These are phyloP conservation scores for Andrena hattorfiana DNA, from an alignment of 2,888 invertebrate genomes.

Conservation along the genomic window DNA sequence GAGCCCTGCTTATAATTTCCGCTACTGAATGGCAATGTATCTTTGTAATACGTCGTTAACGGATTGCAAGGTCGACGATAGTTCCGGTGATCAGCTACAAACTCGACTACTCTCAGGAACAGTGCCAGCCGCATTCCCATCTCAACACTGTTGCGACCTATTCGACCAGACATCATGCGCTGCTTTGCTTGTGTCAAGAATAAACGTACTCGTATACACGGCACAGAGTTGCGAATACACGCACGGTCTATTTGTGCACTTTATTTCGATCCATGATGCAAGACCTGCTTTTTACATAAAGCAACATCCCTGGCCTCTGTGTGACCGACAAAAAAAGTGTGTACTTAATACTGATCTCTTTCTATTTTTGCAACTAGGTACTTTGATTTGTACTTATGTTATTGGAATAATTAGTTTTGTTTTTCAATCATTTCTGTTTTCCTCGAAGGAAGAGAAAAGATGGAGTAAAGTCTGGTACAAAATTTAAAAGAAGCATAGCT, in stretches of 20 bases:
- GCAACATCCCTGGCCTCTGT: background rate
- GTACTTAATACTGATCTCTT: no score
- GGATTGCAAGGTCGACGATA: slow-evolving; percentile 17
- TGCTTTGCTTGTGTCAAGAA: background rate
- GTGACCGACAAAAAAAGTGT: no score
- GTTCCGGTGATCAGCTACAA: background rate
- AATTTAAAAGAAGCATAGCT: no score
- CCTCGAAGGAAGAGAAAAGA: no score
- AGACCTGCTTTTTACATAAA: slow-evolving; percentile 31
- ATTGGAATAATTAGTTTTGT: no score
- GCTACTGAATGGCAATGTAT: no score
- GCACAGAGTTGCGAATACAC: slow-evolving; percentile 25
- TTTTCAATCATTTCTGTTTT: no score
- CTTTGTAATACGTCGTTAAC: background rate
- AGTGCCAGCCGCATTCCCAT: slow-evolving; percentile 42
- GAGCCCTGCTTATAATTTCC: no score
- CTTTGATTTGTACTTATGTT: no score
- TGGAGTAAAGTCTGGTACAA: no score
- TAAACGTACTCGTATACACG: background rate
- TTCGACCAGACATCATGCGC: slow-evolving; percentile 24
- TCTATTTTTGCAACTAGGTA: no score
- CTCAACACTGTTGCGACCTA: slow-evolving; percentile 32
- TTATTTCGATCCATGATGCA: slow-evolving; percentile 55
- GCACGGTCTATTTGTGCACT: slow-evolving; percentile 29
- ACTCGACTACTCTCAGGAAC: slow-evolving; percentile 27